Evolutionary conservation across 2,113 vertebrate genomes (phyloP).

Genomic region (Pituophis catenifer): DNA sequence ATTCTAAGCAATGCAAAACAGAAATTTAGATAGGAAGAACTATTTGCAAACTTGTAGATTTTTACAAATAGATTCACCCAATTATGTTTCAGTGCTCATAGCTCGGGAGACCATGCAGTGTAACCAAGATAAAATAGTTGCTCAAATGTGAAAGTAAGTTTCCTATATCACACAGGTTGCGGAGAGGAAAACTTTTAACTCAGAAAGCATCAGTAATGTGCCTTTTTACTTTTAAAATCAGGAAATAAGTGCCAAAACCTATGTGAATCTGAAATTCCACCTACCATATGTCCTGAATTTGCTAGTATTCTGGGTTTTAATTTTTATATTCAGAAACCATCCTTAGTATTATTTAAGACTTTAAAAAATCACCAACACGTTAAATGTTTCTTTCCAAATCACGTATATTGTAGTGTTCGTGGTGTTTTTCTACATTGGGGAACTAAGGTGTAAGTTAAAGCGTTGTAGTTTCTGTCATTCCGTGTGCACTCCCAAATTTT

Average conservation of each 20-base stretch:
- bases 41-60: background rate
- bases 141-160: background rate
- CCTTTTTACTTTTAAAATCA: conserved; percentile 27
- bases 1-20: background rate
- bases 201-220: conserved; percentile 4
- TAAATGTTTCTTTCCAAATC: background rate
- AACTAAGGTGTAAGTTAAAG: background rate
- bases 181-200: background rate
- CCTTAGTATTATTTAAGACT: background rate
- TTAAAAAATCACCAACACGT: background rate
- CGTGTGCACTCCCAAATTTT: background rate
- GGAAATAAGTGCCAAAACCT: background rate
- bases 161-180: background rate
- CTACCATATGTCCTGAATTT: background rate
- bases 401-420: background rate
- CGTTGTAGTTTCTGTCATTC: background rate
- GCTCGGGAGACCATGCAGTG: background rate
- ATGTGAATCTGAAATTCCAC: background rate
- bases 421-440: background rate
- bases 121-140: background rate
- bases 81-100: background rate
- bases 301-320: background rate
- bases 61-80: background rate
- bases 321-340: background rate
- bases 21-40: background rate